Percentiles rank a stretch among this genome's conserved stretches.
Evolutionary conservation across 2,888 invertebrate species (phyloP).

Genomic region (Oscheius sp.): DNA sequence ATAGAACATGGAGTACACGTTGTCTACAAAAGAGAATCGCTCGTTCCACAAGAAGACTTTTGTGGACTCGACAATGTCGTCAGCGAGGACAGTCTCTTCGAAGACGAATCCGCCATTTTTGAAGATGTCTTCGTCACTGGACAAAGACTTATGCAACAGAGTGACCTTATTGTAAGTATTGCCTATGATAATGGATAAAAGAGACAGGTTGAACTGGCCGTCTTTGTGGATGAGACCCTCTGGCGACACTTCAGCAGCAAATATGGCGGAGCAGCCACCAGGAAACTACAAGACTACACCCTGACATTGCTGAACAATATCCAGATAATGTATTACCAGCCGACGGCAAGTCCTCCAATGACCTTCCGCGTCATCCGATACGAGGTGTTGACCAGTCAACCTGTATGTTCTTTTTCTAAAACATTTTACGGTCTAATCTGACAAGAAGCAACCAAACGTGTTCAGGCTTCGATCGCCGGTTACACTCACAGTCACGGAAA

Average conservation of each 20-base stretch:
- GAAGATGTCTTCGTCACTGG: conserved; percentile 72
- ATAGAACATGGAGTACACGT: conserved; percentile 64
- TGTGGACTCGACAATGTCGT: conserved; percentile 71
- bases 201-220: conserved; percentile 71
- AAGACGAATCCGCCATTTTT: conserved; percentile 71
- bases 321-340: conserved; percentile 73
- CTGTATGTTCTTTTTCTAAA: conserved; percentile 54
- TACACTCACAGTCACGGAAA: conserved; percentile 71
- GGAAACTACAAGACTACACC: conserved; percentile 69
- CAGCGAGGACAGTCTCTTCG: conserved; percentile 68
- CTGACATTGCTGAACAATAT: conserved; percentile 73
- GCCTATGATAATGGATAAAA: neutral
- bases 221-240: conserved; percentile 71
- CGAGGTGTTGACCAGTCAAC: conserved; percentile 71
- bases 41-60: conserved; percentile 60
- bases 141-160: conserved; percentile 63
- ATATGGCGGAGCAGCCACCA: conserved; percentile 66
- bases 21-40: conserved; percentile 67
- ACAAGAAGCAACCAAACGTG: neutral
- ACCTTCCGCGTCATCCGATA: conserved; percentile 72
- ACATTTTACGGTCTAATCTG: neutral
- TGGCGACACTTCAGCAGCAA: conserved; percentile 72
- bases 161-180: conserved; percentile 62
- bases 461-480: conserved; percentile 67
- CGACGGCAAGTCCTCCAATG: conserved; percentile 69